phyloP scores from a whole-genome alignment of 2,888 invertebrate genomes.

The Galerucella pusilla region DNA sequence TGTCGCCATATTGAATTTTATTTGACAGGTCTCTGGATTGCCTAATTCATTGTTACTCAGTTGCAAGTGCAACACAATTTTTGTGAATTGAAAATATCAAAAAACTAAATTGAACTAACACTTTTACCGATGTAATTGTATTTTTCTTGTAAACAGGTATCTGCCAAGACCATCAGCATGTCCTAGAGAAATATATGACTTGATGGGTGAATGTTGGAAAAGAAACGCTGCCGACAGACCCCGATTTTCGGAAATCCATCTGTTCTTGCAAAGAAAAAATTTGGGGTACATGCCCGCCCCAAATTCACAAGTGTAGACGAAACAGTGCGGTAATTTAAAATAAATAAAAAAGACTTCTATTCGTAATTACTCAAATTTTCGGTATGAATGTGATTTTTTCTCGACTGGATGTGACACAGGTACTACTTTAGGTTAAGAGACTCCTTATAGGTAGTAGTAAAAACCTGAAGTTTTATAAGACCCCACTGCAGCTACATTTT shows the following conservation, averaged over 20 bases:
- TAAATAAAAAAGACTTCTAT: conserved; percentile 31
- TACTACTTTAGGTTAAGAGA: conserved; percentile 42
- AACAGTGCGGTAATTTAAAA: conserved; percentile 14
- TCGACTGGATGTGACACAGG: conserved; percentile 32
- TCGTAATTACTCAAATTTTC: conserved; percentile 31
- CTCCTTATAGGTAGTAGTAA: conserved; percentile 25
- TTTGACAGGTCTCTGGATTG: too few species aligned
- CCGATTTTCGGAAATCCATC: conserved; percentile 87
- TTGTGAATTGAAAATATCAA: too few species aligned
- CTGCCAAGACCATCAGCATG: conserved; percentile 78
- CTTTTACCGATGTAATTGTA: neutral
- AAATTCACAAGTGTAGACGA: conserved; percentile 47
- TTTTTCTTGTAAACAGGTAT: conserved; percentile 51
- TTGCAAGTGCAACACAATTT: too few species aligned
- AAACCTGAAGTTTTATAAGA: conserved; percentile 12
- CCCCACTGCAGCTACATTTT: neutral
- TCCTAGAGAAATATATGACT: conserved; percentile 88
- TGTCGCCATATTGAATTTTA: too few species aligned
- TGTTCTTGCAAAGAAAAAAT: conserved; percentile 81
- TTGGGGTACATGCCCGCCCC: conserved; percentile 72
- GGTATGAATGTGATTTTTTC: conserved; percentile 41
- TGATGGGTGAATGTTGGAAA: conserved; percentile 94
- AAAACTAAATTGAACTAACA: too few species aligned
- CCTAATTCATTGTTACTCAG: too few species aligned
- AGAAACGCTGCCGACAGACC: conserved; percentile 83